A percentile compares a stretch with the other conserved stretches of the same genome.
Conservation (phyloP, 2,113 vertebrate genomes). For the Ammodytes marinus region DNA sequence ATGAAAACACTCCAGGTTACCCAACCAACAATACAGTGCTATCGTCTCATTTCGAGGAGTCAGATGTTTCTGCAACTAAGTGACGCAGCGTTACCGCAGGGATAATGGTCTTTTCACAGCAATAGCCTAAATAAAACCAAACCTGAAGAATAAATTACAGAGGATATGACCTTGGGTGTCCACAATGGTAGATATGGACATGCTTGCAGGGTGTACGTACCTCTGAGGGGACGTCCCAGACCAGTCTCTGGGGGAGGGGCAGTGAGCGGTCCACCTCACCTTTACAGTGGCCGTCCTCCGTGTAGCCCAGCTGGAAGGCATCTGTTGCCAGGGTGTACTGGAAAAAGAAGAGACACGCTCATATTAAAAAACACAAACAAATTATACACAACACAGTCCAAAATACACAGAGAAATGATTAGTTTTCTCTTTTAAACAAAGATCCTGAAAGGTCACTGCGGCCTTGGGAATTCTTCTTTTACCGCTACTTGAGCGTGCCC, state of each 20-base stretch:
- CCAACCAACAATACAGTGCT: too few species aligned
- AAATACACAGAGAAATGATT: neutral
- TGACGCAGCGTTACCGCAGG: too few species aligned
- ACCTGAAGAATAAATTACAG: too few species aligned
- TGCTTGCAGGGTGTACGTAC: conserved; percentile 65
- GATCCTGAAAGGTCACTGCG: neutral
- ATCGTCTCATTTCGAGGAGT: too few species aligned
- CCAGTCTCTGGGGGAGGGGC: conserved; percentile 87
- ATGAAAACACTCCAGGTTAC: too few species aligned
- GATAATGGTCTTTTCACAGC: too few species aligned
- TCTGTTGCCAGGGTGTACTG: conserved; percentile 92
- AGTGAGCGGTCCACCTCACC: conserved; percentile 87
- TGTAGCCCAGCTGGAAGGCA: conserved; percentile 91
- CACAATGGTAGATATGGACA: too few species aligned
- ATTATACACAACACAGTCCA: neutral
- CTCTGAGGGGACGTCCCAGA: conserved; percentile 91
- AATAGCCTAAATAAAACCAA: too few species aligned
- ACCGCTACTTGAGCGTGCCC: too few species aligned
- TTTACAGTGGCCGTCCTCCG: conserved; percentile 91
- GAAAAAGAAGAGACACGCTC: neutral
- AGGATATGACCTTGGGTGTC: too few species aligned
- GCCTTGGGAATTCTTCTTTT: too few species aligned
- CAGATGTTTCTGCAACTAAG: too few species aligned
- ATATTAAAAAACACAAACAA: neutral
- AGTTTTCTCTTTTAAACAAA: neutral